A percentile compares a stretch with the other conserved stretches of the same genome.
Conservation (phyloP, 2,888 invertebrate species). For the Clitarchus hookeri region DNA sequence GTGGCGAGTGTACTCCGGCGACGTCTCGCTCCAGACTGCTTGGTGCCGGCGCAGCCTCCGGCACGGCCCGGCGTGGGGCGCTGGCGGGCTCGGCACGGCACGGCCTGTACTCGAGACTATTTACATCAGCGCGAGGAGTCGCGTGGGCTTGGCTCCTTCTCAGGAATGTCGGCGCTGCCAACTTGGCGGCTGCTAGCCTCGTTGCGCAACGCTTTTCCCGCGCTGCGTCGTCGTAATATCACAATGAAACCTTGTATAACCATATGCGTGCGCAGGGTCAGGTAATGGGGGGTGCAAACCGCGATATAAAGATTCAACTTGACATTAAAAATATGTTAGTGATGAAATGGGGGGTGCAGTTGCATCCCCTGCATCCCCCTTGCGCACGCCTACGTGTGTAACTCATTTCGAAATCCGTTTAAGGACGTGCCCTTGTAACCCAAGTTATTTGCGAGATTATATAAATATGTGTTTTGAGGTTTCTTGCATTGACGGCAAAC, state of each 20-base stretch:
- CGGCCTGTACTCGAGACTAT: neutral
- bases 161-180: slow-evolving; percentile 9
- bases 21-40: slow-evolving; percentile 1
- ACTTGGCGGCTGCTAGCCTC: neutral
- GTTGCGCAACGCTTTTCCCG: neutral
- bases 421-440: neutral
- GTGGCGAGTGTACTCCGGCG: neutral
- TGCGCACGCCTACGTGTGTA: too few species aligned
- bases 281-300: too few species aligned
- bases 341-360: too few species aligned
- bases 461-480: neutral
- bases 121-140: slow-evolving; percentile 14
- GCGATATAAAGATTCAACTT: too few species aligned
- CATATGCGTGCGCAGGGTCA: too few species aligned
- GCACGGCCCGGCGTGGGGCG: neutral
- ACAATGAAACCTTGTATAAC: neutral
- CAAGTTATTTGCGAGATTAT: neutral
- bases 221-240: neutral
- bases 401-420: neutral
- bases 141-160: slow-evolving; percentile 14
- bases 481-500: too few species aligned
- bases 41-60: slow-evolving; percentile 14
- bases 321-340: too few species aligned
- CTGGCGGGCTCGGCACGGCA: neutral
- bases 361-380: too few species aligned